Evolutionary conservation across 2,113 vertebrate genomes (phyloP).

Genomic region (Noctilio leporinus): DNA sequence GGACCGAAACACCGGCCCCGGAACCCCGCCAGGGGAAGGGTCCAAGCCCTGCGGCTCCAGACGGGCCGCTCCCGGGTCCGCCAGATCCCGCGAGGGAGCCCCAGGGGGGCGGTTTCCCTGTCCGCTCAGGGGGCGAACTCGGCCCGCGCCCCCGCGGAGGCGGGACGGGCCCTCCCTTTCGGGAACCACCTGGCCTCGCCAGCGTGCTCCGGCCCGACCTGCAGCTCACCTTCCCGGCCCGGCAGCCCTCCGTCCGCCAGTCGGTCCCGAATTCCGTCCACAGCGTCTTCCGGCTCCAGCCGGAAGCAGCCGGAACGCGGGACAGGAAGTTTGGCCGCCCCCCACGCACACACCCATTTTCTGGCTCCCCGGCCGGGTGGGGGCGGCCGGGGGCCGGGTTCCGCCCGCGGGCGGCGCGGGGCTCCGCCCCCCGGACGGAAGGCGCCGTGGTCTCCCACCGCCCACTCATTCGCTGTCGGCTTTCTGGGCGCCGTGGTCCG

Average conservation of each 20-base stretch:
- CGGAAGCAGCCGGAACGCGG: slow-evolving; percentile 66
- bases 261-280: slow-evolving; percentile 55
- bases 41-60: not conserved
- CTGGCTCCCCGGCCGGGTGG: fast-evolving
- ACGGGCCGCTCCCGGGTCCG: not conserved
- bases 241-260: slow-evolving; percentile 5
- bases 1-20: not conserved
- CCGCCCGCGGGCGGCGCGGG: fast-evolving
- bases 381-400: fast-evolving
- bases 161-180: not conserved
- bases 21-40: not conserved
- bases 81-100: not conserved
- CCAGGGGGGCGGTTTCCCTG: not conserved
- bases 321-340: slow-evolving; percentile 68
- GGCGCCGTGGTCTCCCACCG: not conserved
- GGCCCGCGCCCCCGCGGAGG: not conserved
- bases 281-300: slow-evolving; percentile 69
- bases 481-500: not conserved
- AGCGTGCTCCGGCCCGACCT: not conserved
- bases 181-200: not conserved
- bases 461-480: not conserved
- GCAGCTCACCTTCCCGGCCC: slow-evolving; percentile 36
- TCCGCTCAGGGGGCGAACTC: not conserved
- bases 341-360: not conserved
- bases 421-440: fast-evolving